Conservation (phyloP, 2,113 vertebrate genomes). For the Mionectes macconnelli region DNA sequence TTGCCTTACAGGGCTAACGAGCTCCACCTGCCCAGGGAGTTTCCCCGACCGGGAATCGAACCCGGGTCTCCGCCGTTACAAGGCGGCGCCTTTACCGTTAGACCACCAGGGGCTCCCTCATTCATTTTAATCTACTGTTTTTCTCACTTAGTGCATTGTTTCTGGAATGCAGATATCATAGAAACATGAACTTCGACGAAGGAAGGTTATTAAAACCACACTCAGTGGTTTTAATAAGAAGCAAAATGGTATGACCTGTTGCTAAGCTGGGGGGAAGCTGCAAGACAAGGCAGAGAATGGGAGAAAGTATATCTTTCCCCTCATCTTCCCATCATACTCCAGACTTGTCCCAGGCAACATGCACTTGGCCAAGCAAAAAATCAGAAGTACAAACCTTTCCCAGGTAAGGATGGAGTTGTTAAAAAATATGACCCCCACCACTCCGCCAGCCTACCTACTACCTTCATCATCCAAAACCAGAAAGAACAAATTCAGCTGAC, state of each 20-base stretch:
- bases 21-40: too few species aligned
- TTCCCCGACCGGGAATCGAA: too few species aligned
- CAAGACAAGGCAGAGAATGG: neutral
- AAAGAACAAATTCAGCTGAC: neutral
- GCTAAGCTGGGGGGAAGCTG: neutral
- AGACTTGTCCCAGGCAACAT: neutral
- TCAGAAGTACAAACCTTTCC: neutral
- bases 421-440: neutral
- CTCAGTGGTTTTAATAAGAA: neutral
- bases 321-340: neutral
- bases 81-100: too few species aligned
- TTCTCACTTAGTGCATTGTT: neutral
- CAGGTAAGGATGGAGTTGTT: neutral
- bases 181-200: neutral
- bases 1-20: too few species aligned
- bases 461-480: neutral
- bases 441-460: fast-evolving
- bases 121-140: neutral
- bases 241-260: neutral
- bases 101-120: too few species aligned
- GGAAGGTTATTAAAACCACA: neutral
- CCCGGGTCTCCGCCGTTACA: too few species aligned
- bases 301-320: neutral
- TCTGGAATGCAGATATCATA: neutral
- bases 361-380: neutral